phyloP scores from a whole-genome alignment of 2,888 invertebrate genomes.

The Mimumesa dahlbomi region DNA sequence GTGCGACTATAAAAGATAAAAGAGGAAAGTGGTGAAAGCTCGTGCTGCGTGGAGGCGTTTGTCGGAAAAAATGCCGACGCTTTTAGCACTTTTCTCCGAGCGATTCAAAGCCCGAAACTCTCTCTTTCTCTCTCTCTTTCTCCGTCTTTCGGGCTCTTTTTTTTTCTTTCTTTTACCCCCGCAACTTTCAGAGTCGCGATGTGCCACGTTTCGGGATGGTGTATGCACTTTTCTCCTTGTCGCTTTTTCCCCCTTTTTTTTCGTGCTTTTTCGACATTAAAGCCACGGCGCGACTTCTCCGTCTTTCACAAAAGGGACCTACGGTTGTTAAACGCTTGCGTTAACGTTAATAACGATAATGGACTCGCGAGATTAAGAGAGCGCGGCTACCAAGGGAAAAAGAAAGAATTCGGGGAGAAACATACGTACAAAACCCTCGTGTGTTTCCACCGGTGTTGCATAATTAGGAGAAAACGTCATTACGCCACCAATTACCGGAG shows the following conservation, averaged over 20 bases:
- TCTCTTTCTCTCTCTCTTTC: conserved; percentile 15
- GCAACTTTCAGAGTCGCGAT: conserved; percentile 41
- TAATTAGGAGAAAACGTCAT: conserved; percentile 62
- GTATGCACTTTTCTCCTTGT: conserved; percentile 32
- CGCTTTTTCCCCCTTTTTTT: conserved; percentile 6
- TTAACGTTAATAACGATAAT: conserved; percentile 69
- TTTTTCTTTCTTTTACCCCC: background rate
- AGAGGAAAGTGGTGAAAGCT: conserved; percentile 59
- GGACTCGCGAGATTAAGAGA: conserved; percentile 53
- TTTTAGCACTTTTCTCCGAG: conserved; percentile 63
- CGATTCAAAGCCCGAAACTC: conserved; percentile 57
- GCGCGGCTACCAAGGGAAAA: conserved; percentile 1
- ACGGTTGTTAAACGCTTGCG: conserved; percentile 61
- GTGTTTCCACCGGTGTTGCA: conserved; percentile 42
- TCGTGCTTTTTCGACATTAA: conserved; percentile 49
- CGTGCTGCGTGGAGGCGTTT: conserved; percentile 55
- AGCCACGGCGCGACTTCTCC: conserved; percentile 33
- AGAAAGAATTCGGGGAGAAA: background rate
- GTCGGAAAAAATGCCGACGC: conserved; percentile 64
- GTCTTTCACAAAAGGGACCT: conserved; percentile 44
- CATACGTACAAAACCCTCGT: conserved; percentile 3
- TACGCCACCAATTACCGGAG: conserved; percentile 58
- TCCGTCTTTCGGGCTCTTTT: conserved; percentile 2
- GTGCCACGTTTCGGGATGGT: conserved; percentile 33
- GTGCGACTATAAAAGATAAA: conserved; percentile 34